Evolutionary conservation across 2,888 invertebrate genomes (phyloP).

Genomic region (Napeogenes sylphis): DNA sequence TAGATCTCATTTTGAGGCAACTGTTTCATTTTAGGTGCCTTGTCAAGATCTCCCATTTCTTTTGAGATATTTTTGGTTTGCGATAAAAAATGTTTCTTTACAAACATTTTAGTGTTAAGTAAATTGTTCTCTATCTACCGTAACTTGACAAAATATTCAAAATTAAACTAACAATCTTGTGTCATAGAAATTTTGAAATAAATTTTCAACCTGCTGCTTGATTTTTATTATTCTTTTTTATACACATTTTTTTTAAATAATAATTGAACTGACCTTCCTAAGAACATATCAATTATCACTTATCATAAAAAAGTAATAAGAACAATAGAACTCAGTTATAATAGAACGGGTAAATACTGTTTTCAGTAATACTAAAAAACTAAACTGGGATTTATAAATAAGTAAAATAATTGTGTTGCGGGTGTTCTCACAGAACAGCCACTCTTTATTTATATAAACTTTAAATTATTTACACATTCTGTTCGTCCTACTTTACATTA

Average conservation of each 20-base stretch:
- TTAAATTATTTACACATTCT: constrained; percentile 77
- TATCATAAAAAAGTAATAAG: too few species aligned
- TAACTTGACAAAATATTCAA: constrained; percentile 48
- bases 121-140: constrained; percentile 43
- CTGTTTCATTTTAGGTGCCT: constrained; percentile 49
- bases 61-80: constrained; percentile 49
- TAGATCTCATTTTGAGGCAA: constrained; percentile 70
- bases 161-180: constrained; percentile 59
- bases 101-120: constrained; percentile 51
- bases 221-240: constrained; percentile 10
- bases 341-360: not conserved
- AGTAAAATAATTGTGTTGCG: constrained; percentile 33
- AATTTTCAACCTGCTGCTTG: constrained; percentile 48
- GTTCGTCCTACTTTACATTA: constrained; percentile 75
- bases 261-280: too few species aligned
- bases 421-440: constrained; percentile 69
- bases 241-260: too few species aligned
- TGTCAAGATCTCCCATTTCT: constrained; percentile 64
- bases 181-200: constrained; percentile 57
- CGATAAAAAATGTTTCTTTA: constrained; percentile 47
- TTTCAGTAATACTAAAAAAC: not conserved
- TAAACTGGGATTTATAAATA: not conserved
- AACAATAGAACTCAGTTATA: not conserved
- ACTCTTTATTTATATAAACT: constrained; percentile 77
- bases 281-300: too few species aligned